Conservation (phyloP, 2,797 vertebrate species). For the Myoxocephalus aenaeus region DNA sequence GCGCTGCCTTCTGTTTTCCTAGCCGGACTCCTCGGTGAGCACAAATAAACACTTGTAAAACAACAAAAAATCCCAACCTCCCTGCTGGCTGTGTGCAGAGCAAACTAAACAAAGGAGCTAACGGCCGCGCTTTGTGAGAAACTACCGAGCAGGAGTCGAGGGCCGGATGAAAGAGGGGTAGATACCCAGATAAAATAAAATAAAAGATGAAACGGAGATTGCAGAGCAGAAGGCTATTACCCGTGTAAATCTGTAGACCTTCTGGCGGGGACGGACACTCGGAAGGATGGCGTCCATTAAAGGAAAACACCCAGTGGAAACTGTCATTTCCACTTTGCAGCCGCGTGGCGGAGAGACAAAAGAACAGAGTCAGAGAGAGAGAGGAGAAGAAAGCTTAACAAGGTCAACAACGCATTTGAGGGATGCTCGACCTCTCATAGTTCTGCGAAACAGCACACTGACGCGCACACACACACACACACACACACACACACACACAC, state of each 20-base stretch:
- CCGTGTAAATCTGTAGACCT: constrained; percentile 47
- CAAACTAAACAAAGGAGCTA: constrained; percentile 54
- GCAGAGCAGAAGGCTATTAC: constrained; percentile 39
- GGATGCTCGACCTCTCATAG: constrained; percentile 58
- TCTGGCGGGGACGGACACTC: constrained; percentile 22
- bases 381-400: constrained; percentile 55
- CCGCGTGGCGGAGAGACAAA: constrained; percentile 59
- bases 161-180: constrained; percentile 25
- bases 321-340: constrained; percentile 67
- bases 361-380: constrained; percentile 31
- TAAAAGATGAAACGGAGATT: constrained; percentile 5
- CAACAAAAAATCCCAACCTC: constrained; percentile 47
- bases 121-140: constrained; percentile 41
- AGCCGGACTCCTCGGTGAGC: constrained; percentile 51
- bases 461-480: constrained; percentile 32
- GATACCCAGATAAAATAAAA: constrained; percentile 33
- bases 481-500: constrained; percentile 17
- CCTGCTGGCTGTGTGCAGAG: constrained; percentile 35
- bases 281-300: constrained; percentile 43
- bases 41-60: constrained; percentile 73
- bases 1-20: constrained; percentile 50
- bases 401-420: constrained; percentile 75
- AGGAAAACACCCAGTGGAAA: constrained; percentile 62
- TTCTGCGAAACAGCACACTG: constrained; percentile 34
- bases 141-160: constrained; percentile 36